A percentile compares a stretch with the other conserved stretches of the same genome.
phyloP scores from a whole-genome alignment of 1,140 invertebrate species.

The Galleria mellonella region DNA sequence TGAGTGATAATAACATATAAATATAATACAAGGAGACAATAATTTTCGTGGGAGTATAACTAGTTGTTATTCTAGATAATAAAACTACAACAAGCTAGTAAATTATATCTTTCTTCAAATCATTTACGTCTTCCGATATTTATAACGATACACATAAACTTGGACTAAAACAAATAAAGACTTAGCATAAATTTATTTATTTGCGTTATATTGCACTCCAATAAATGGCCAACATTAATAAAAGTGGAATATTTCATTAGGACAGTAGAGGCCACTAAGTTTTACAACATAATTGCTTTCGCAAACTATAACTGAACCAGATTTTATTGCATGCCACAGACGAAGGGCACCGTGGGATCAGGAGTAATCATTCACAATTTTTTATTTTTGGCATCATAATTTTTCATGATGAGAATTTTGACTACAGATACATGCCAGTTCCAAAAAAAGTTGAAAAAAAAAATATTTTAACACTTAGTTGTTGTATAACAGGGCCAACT shows the following conservation, averaged over 20 bases:
- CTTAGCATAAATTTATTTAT: constrained; percentile 39
- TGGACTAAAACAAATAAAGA: constrained; percentile 23
- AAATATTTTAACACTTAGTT: too few species aligned
- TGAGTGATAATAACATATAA: not conserved
- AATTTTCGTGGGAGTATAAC: not conserved
- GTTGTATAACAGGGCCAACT: too few species aligned
- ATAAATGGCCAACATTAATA: constrained; percentile 55
- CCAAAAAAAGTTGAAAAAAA: too few species aligned
- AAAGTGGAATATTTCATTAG: constrained; percentile 63
- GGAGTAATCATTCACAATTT: constrained; percentile 46
- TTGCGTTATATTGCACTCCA: constrained; percentile 36
- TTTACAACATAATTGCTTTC: constrained; percentile 69
- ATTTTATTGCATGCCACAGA: constrained; percentile 52
- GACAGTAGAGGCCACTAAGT: constrained; percentile 53
- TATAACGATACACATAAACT: constrained; percentile 3
- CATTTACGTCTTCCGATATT: not conserved
- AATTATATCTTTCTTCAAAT: not conserved
- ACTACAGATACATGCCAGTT: not conserved
- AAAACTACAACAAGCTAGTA: not conserved
- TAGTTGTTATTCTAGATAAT: not conserved
- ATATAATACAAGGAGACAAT: constrained; percentile 8
- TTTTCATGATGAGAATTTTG: constrained; percentile 45
- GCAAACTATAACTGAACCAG: constrained; percentile 63
- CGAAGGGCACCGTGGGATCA: constrained; percentile 40
- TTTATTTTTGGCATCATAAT: constrained; percentile 57